phyloP scores from a whole-genome alignment of 2,113 vertebrate species.

The Tautogolabrus adspersus region DNA sequence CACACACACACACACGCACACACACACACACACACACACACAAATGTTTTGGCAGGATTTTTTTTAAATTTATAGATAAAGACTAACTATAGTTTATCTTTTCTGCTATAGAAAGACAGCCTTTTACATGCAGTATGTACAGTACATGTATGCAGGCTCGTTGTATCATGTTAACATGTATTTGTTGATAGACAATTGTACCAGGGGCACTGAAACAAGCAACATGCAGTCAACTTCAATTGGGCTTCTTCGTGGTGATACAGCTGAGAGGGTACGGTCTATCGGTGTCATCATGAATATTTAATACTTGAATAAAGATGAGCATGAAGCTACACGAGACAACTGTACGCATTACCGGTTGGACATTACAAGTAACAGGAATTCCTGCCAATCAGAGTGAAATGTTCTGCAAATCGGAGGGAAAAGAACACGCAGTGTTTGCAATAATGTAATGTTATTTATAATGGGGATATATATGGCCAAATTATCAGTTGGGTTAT shows the following conservation, averaged over 20 bases:
- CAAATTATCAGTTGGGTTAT: neutral
- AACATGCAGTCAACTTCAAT: neutral
- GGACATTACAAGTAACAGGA: neutral
- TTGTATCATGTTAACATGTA: neutral
- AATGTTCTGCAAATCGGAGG: neutral
- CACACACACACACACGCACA: neutral
- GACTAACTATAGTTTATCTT: neutral
- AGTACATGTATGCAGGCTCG: neutral
- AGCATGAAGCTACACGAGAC: neutral
- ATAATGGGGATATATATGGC: neutral
- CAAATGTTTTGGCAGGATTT: neutral
- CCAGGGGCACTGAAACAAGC: neutral
- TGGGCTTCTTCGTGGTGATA: neutral
- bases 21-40: constrained; percentile 4
- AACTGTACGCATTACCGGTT: neutral
- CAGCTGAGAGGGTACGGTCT: constrained; percentile 10
- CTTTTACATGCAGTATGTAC: neutral
- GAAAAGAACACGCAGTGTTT: too few species aligned
- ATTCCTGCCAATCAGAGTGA: neutral
- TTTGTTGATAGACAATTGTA: neutral
- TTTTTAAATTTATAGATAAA: neutral
- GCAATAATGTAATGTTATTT: too few species aligned
- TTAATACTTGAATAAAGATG: constrained; percentile 7
- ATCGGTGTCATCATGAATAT: constrained; percentile 11
- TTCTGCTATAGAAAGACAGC: neutral